Percentiles rank a stretch among this genome's conserved stretches.
Conservation (phyloP, 2,797 vertebrate species). For the Pempheris klunzingeri region DNA sequence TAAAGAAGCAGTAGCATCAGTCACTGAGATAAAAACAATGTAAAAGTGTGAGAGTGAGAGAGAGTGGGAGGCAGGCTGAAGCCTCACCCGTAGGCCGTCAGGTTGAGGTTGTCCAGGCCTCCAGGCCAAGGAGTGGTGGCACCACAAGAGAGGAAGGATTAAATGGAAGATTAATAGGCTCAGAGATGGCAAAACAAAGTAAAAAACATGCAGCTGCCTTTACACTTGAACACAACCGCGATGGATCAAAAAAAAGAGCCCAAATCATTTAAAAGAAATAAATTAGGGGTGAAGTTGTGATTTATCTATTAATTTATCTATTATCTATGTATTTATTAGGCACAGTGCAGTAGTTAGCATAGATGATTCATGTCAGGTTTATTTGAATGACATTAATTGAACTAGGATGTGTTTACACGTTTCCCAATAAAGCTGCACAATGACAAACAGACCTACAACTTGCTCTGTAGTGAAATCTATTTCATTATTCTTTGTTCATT, state of each 20-base stretch:
- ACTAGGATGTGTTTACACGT: neutral
- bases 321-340: too few relatives aligned
- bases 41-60: constrained; percentile 18
- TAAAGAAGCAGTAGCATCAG: constrained; percentile 1
- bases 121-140: constrained; percentile 64
- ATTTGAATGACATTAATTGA: neutral
- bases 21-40: constrained; percentile 10
- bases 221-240: neutral
- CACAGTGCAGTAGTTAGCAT: neutral
- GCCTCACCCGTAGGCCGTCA: constrained; percentile 29
- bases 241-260: neutral
- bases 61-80: constrained; percentile 26
- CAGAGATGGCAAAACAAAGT: constrained; percentile 38
- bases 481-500: neutral
- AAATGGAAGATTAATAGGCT: constrained; percentile 52
- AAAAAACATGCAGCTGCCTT: constrained; percentile 14
- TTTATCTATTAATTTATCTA: neutral
- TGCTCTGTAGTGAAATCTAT: neutral
- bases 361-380: neutral
- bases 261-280: neutral
- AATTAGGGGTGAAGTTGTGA: neutral
- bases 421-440: neutral
- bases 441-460: neutral
- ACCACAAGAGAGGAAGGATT: constrained; percentile 65
- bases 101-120: constrained; percentile 64